Conservation (phyloP, 2,113 vertebrate species). For the Pogonocichla stellata region DNA sequence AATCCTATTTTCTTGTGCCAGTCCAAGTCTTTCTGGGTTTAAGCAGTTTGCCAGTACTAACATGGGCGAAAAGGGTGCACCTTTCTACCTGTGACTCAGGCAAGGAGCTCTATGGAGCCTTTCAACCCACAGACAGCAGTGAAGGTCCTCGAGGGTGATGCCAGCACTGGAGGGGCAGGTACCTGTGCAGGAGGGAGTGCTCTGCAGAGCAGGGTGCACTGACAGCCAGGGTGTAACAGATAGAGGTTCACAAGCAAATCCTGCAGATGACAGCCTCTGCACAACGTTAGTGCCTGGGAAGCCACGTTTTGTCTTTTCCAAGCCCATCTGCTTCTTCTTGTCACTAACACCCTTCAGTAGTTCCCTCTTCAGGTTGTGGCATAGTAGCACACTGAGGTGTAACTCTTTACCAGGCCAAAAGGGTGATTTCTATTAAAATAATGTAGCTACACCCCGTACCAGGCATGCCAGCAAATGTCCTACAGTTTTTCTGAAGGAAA, state of each 20-base stretch:
- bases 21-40: not conserved
- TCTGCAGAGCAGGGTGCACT: not conserved
- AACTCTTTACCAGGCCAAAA: not conserved
- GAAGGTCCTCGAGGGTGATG: not conserved
- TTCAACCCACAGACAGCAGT: not conserved
- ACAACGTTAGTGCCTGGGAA: not conserved
- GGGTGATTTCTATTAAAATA: not conserved
- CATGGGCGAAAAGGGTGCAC: not conserved
- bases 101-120: not conserved
- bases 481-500: not conserved
- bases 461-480: not conserved
- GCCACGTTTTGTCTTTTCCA: rapidly evolving
- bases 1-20: not conserved
- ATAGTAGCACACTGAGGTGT: not conserved
- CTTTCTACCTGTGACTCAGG: not conserved
- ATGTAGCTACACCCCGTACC: not conserved
- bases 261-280: not conserved
- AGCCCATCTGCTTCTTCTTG: not conserved
- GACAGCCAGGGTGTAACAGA: not conserved
- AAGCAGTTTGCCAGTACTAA: not conserved
- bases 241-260: not conserved
- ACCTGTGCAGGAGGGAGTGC: not conserved
- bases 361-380: rapidly evolving
- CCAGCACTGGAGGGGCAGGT: not conserved
- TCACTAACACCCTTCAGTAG: not conserved